Conservation (phyloP, 1,140 invertebrate genomes). For the Anastatus disparis region DNA sequence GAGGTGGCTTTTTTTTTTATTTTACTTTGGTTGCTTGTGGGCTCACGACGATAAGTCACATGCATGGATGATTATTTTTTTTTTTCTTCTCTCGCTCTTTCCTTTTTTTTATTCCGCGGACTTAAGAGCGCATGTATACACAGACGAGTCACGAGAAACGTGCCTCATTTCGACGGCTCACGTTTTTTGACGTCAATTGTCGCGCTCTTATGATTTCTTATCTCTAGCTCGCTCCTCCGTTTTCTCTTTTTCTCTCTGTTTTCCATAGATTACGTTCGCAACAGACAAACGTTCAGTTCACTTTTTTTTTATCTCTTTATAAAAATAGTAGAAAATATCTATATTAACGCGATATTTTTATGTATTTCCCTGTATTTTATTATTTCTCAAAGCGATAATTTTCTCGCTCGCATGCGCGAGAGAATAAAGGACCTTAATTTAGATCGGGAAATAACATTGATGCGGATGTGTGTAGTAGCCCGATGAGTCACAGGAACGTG, state of each 20-base stretch:
- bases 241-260: not conserved
- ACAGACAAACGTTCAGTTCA: too few species aligned
- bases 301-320: too few species aligned
- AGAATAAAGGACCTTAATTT: not conserved
- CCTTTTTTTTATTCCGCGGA: too few species aligned
- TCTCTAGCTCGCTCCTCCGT: not conserved
- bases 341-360: too few species aligned
- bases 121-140: too few species aligned
- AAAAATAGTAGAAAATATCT: too few species aligned
- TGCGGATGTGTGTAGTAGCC: not conserved
- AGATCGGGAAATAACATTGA: not conserved
- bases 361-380: too few species aligned
- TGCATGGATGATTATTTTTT: not conserved
- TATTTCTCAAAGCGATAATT: too few species aligned
- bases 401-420: not conserved
- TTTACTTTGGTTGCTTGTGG: too few species aligned
- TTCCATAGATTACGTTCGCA: not conserved
- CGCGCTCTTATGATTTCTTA: conserved; percentile 7
- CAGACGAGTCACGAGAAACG: conserved; percentile 29
- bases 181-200: conserved; percentile 8
- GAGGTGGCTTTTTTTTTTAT: too few species aligned
- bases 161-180: not conserved
- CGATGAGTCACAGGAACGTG: too few species aligned
- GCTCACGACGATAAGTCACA: conserved; percentile 34
- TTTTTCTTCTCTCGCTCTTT: too few species aligned